These are phyloP conservation scores for Rhynchotus rufescens DNA, from an alignment of 2,797 vertebrate species.

Conservation along the genomic window DNA sequence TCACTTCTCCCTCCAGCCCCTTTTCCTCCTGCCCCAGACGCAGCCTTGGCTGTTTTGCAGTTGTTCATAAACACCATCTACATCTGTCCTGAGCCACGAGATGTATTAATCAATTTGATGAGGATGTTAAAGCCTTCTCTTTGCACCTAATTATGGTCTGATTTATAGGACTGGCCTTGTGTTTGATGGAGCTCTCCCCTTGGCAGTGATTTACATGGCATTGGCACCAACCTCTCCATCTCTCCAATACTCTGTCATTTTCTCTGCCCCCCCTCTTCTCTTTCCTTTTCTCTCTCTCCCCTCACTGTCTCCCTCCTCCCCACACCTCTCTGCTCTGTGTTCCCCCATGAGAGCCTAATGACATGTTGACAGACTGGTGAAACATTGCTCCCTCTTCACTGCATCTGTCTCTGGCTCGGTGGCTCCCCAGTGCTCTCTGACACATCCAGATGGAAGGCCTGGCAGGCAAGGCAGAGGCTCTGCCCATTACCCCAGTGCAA, in stretches of 20 bases:
- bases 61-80: conserved; percentile 74
- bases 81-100: conserved; percentile 74
- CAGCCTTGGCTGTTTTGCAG: conserved; percentile 49
- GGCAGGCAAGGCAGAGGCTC: conserved; percentile 18
- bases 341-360: conserved; percentile 75
- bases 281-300: conserved; percentile 42
- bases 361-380: conserved; percentile 71
- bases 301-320: conserved; percentile 6
- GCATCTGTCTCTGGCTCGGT: conserved; percentile 57
- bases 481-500: conserved; percentile 6
- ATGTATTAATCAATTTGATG: conserved; percentile 85
- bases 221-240: conserved; percentile 73
- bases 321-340: conserved; percentile 64
- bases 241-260: conserved; percentile 56
- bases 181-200: conserved; percentile 77
- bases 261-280: not conserved
- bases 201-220: conserved; percentile 80
- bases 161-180: conserved; percentile 82
- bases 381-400: conserved; percentile 61
- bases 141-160: conserved; percentile 83
- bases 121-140: conserved; percentile 84
- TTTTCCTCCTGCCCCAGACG: conserved; percentile 29
- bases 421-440: conserved; percentile 31
- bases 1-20: not conserved
- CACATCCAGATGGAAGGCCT: conserved; percentile 49